These are phyloP conservation scores for Cotesia chilonis DNA, from an alignment of 1,140 invertebrate species.

Conservation along the genomic window DNA sequence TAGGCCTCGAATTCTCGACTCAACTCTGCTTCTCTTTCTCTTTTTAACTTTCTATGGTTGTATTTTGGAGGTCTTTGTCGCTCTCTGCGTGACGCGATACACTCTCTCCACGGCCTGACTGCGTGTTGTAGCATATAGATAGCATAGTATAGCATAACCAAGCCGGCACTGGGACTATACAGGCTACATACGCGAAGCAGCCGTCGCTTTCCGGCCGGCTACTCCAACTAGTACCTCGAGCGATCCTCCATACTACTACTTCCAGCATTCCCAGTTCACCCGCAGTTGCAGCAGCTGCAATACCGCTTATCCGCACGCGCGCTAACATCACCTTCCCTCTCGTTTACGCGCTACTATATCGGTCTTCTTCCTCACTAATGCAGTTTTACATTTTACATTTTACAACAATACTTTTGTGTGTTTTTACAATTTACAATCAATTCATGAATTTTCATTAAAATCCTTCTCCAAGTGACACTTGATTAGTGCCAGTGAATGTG, in stretches of 20 bases:
- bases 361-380: not conserved
- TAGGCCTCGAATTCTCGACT: conserved; percentile 17
- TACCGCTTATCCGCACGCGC: conserved; percentile 41
- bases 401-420: not conserved
- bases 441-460: no score
- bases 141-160: not conserved
- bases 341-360: conserved; percentile 34
- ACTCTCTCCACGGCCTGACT: conserved; percentile 32
- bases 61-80: conserved; percentile 27
- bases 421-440: no score
- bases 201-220: conserved; percentile 55
- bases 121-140: conserved; percentile 33
- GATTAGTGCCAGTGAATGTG: no score
- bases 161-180: not conserved
- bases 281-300: conserved; percentile 62
- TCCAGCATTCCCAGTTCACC: conserved; percentile 59
- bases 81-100: conserved; percentile 28
- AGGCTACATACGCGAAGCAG: conserved; percentile 42
- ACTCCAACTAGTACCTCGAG: conserved; percentile 47
- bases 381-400: conserved; percentile 2
- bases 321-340: conserved; percentile 36
- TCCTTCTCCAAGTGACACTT: no score
- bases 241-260: conserved; percentile 53
- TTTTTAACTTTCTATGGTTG: conserved; percentile 16
- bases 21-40: conserved; percentile 22